Conservation (phyloP, 1,140 invertebrate species). For the Theocolax elegans region DNA sequence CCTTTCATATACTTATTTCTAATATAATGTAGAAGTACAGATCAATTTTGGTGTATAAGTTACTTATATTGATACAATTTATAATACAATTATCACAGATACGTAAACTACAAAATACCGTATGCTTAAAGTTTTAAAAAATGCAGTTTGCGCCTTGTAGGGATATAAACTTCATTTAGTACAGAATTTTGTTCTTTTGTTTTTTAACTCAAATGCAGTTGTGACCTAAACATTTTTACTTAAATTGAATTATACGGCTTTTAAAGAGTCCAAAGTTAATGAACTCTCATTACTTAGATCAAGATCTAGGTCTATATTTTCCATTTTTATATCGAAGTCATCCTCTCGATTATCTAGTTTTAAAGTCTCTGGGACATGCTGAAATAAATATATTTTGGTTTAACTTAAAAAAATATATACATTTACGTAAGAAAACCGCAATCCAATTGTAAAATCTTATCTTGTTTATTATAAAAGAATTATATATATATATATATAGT, state of each 20-base stretch:
- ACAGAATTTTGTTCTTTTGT: background rate
- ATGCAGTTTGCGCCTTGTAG: slow-evolving; percentile 56
- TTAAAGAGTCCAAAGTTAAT: slow-evolving; percentile 22
- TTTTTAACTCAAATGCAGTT: background rate
- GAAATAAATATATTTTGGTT: background rate
- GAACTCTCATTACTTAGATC: slow-evolving; percentile 28
- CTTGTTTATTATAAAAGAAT: no score
- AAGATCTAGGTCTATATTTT: slow-evolving; percentile 14
- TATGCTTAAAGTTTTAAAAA: slow-evolving; percentile 57
- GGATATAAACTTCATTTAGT: no score
- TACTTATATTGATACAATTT: slow-evolving; percentile 62
- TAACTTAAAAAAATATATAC: no score
- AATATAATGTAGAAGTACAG: background rate
- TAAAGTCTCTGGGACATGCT: slow-evolving; percentile 20
- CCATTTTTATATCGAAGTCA: slow-evolving; percentile 25
- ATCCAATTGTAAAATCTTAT: no score
- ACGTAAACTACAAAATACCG: slow-evolving; percentile 66
- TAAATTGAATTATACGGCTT: slow-evolving; percentile 2
- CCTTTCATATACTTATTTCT: background rate
- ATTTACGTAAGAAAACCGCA: no score
- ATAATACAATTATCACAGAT: slow-evolving; percentile 68
- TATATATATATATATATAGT: no score
- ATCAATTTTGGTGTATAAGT: slow-evolving; percentile 54
- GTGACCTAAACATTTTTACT: background rate
- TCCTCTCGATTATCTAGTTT: slow-evolving; percentile 25